Percentiles rank a stretch among this genome's conserved stretches.
Evolutionary conservation across 2,888 invertebrate species (phyloP).

Genomic region (Spatulosminthurus flaviceps): DNA sequence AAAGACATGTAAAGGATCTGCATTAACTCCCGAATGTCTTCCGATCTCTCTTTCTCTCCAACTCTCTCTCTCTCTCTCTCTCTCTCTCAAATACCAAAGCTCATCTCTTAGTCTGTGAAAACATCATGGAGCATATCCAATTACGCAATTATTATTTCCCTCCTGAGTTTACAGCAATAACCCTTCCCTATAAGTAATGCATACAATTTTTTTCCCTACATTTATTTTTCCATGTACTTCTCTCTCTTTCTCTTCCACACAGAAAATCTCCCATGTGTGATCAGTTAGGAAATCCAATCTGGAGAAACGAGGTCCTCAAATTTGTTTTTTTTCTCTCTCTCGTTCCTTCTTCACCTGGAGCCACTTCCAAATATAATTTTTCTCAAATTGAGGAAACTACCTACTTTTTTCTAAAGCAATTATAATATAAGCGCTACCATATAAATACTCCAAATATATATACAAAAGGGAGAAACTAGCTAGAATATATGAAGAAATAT

Average conservation of each 20-base stretch:
- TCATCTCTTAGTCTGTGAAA: conserved; percentile 5
- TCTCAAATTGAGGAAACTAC: not conserved
- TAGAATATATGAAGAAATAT: too few relatives aligned
- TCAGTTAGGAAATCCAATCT: conserved; percentile 12
- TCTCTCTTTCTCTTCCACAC: too few relatives aligned
- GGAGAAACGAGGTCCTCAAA: not conserved
- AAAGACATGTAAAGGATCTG: not conserved
- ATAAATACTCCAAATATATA: too few relatives aligned
- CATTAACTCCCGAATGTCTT: conserved; percentile 11
- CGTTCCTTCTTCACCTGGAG: not conserved
- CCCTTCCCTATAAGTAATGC: too few relatives aligned
- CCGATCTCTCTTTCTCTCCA: not conserved
- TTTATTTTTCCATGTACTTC: too few relatives aligned
- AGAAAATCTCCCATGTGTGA: not conserved
- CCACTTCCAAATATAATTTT: not conserved
- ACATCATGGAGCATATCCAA: conserved; percentile 37
- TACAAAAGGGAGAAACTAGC: too few relatives aligned
- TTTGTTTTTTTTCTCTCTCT: too few relatives aligned
- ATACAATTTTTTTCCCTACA: too few relatives aligned
- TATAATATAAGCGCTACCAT: not conserved
- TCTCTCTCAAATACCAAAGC: not conserved
- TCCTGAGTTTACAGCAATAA: conserved; percentile 34
- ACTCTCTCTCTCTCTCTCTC: not conserved
- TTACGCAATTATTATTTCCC: conserved; percentile 41
- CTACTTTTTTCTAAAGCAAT: not conserved